These are phyloP conservation scores for Pygoscelis antarcticus DNA, from an alignment of 2,113 vertebrate genomes.

Conservation along the genomic window DNA sequence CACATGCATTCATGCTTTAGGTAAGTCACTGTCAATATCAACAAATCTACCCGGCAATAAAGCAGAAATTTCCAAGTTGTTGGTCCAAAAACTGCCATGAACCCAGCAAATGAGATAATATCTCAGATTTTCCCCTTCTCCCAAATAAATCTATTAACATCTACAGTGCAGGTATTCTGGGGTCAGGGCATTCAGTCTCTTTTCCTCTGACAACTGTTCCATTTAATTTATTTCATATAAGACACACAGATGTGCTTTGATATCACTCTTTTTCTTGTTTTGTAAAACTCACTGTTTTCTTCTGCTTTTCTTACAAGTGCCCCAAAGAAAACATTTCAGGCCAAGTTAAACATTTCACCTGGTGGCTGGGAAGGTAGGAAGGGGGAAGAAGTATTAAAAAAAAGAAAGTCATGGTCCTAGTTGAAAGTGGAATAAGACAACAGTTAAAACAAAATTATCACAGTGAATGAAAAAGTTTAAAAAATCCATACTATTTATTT, in stretches of 20 bases:
- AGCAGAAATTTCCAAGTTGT: not conserved
- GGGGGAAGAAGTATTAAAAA: not conserved
- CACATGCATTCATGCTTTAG: not conserved
- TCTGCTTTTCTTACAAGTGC: not conserved
- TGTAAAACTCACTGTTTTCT: not conserved
- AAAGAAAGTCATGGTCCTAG: not conserved
- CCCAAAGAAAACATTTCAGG: not conserved
- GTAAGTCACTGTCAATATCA: not conserved
- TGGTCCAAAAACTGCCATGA: not conserved
- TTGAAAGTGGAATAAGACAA: not conserved
- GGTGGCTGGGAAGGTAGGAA: not conserved
- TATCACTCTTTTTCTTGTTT: not conserved
- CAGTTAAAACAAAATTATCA: not conserved
- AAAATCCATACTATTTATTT: not conserved
- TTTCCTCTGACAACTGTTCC: not conserved
- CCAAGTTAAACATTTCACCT: not conserved
- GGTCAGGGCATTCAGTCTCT: not conserved
- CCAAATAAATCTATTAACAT: not conserved
- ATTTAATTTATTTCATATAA: not conserved
- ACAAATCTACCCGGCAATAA: not conserved
- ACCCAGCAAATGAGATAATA: fast-evolving
- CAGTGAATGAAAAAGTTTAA: not conserved
- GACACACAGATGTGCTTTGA: not conserved
- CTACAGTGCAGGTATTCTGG: not conserved
- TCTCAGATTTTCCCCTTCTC: not conserved